phyloP scores from a whole-genome alignment of 2,113 vertebrate species.

The Lethenteron reissneri region DNA sequence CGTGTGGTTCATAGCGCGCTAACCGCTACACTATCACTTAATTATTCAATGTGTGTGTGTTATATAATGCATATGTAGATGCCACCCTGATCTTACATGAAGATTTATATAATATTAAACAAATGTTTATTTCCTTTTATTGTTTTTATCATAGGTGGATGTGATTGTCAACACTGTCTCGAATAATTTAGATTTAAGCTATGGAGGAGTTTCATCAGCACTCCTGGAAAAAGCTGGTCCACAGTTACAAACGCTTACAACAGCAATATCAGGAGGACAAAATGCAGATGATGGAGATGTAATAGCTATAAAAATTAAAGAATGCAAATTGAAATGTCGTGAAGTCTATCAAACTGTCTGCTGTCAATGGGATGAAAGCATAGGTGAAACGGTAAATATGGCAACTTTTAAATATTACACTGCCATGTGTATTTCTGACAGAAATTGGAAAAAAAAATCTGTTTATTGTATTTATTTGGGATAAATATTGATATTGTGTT shows the following conservation, averaged over 20 bases:
- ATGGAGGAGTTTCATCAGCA: background rate
- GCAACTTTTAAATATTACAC: too few species aligned
- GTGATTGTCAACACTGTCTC: constrained; percentile 6
- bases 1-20: too few species aligned
- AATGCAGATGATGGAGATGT: constrained; percentile 3
- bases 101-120: background rate
- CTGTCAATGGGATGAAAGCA: background rate
- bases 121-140: background rate
- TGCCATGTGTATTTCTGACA: too few species aligned
- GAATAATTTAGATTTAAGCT: background rate
- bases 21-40: too few species aligned
- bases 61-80: too few species aligned
- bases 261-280: background rate
- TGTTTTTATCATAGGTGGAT: background rate
- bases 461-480: too few species aligned
- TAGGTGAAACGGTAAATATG: too few species aligned
- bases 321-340: background rate
- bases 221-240: constrained; percentile 1
- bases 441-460: too few species aligned
- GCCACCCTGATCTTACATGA: too few species aligned
- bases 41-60: too few species aligned
- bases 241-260: background rate
- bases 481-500: too few species aligned
- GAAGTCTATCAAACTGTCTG: constrained; percentile 3
- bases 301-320: background rate